Evolutionary conservation across 2,888 invertebrate species (phyloP).

Genomic region (Caenorhabditis becei): DNA sequence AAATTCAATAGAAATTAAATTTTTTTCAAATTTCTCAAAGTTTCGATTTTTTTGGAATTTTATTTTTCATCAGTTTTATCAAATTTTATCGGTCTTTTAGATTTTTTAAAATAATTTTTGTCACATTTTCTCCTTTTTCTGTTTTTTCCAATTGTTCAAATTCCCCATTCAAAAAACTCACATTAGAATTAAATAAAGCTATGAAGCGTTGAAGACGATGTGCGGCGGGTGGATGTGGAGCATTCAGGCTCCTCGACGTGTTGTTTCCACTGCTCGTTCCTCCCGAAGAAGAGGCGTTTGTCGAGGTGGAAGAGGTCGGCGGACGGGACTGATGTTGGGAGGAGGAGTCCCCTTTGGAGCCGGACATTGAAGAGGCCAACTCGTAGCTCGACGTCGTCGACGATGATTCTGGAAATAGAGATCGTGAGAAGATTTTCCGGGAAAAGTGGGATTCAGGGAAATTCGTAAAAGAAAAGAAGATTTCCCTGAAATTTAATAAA

Average conservation of each 20-base stretch:
- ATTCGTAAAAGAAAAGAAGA: too few species aligned
- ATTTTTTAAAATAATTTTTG: background rate
- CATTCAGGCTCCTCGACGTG: constrained; percentile 61
- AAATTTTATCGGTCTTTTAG: background rate
- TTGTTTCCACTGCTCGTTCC: constrained; percentile 25
- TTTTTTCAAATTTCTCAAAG: too few species aligned
- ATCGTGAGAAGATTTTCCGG: too few species aligned
- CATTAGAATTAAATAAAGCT: constrained; percentile 64
- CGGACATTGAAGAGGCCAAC: constrained; percentile 51
- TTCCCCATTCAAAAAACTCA: constrained; percentile 18
- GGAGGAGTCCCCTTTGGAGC: too few species aligned
- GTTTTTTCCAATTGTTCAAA: background rate
- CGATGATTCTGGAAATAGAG: constrained; percentile 42
- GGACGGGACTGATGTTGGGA: constrained; percentile 37
- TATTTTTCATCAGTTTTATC: background rate
- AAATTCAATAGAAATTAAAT: background rate
- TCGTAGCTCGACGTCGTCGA: constrained; percentile 56
- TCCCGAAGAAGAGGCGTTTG: constrained; percentile 2
- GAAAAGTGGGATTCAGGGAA: too few species aligned
- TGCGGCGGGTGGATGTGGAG: constrained; percentile 66
- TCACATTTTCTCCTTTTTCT: background rate
- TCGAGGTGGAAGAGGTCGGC: constrained; percentile 13
- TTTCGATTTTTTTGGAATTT: background rate
- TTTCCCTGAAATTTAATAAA: too few species aligned
- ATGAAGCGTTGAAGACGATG: constrained; percentile 70